Evolutionary conservation across 1,140 invertebrate genomes (phyloP).

Genomic region (Pseudoatta argentina): DNA sequence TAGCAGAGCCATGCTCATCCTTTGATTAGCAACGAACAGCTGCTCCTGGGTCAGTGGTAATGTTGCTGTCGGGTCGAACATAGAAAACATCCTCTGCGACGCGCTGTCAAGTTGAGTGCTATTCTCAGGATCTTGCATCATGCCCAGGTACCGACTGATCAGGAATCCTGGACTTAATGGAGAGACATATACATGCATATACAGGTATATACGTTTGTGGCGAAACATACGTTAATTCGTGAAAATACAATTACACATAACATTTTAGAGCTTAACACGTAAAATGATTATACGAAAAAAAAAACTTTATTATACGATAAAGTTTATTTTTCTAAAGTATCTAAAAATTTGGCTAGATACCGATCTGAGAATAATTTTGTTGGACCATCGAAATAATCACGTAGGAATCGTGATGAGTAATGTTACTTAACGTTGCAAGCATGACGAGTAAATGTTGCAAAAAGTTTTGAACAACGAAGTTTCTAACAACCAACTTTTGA

Average conservation of each 20-base stretch:
- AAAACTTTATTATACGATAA: too few species aligned
- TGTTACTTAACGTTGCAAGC: too few species aligned
- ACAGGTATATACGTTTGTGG: too few species aligned
- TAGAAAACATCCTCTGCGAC: constrained; percentile 81
- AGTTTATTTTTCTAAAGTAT: too few species aligned
- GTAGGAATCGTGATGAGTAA: too few species aligned
- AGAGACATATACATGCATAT: background rate
- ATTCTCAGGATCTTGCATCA: constrained; percentile 83
- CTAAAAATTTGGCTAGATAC: too few species aligned
- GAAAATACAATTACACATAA: background rate
- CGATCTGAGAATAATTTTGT: too few species aligned
- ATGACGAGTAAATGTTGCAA: too few species aligned
- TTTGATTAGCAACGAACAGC: constrained; percentile 3
- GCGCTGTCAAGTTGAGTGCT: constrained; percentile 81
- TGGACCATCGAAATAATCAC: too few species aligned
- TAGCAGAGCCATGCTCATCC: constrained; percentile 75
- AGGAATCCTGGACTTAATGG: constrained; percentile 82
- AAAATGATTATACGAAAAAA: background rate
- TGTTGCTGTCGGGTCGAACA: constrained; percentile 84
- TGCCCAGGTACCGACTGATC: constrained; percentile 75
- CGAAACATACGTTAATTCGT: background rate
- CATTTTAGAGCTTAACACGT: background rate
- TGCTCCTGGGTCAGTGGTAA: constrained; percentile 72
- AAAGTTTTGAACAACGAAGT: too few species aligned
- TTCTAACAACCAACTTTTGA: too few species aligned